Base-by-base conservation (phyloP, 1,140 invertebrate species). In the Drosophila kepulauana region DNA sequence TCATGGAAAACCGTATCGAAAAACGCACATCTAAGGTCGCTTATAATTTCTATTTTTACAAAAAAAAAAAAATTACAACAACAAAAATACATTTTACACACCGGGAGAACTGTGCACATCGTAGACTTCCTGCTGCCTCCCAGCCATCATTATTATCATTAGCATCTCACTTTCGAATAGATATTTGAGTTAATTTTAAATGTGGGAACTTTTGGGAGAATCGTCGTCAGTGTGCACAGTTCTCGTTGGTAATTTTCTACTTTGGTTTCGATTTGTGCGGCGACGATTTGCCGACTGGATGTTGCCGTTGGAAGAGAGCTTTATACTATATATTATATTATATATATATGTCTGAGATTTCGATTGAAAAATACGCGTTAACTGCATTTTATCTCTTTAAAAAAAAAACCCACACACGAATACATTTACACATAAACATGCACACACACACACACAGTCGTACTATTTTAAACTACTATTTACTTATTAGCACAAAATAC, bases 41-140 rank as follows among this genome's bases (percentile, higher is more conserved):
- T 89, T 88, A 84, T 88, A 89, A 88, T 88, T 88, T 88, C 85
- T 89, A 88, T 73, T 82, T 82, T 85, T 81, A 79, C 41, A 56
- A 38, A 38, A 38, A 38, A 33, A 33, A 33, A 35, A 25, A 25
- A 25, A 25, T 25, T 25, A 25, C 20, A 25, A 25, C 20, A 25
- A 25, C 20, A 25, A 25, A 38, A 38, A 70, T 52, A 75, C 66
- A 65, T 58, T 71, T 62, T 71, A 76, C 15, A 38, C 10, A 38
- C 35, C 8, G 8, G 7, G 35, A 25, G 78, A 88, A 63, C 78
- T 89, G 84, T 72, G 78, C 81, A 88, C 81, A 87, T 74, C 11
- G 63, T 48, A 13, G 41, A 13, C 41, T 28, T 13, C 41, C 15
- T 25, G 6, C 35, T 38, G 7, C 41, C 7, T 30, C 38, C 10